These are phyloP conservation scores for Peribatodes rhomboidaria DNA, from an alignment of 2,888 invertebrate species.

Conservation along the genomic window DNA sequence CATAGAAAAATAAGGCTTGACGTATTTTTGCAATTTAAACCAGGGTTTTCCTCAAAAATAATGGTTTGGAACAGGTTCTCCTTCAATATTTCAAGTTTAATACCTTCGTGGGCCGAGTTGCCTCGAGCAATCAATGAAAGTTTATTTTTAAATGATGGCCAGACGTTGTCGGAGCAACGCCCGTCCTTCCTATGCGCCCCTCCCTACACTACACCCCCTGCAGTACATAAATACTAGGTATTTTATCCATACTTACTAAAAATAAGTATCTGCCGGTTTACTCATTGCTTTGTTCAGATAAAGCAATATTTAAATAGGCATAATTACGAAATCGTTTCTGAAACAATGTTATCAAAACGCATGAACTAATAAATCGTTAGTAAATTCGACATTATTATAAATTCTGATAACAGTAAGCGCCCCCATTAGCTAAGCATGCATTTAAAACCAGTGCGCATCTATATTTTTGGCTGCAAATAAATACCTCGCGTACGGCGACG, in stretches of 20 bases:
- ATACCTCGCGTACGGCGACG: constrained; percentile 52
- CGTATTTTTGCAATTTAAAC: constrained; percentile 10
- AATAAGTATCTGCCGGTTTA: background rate
- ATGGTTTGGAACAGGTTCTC: constrained; percentile 36
- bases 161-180: constrained; percentile 65
- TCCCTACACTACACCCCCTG: constrained; percentile 44
- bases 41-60: constrained; percentile 33
- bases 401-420: constrained; percentile 35
- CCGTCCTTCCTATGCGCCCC: constrained; percentile 73
- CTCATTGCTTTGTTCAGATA: constrained; percentile 13
- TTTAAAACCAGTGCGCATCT: constrained; percentile 17
- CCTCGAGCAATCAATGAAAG: constrained; percentile 55
- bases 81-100: constrained; percentile 39
- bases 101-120: constrained; percentile 42
- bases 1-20: constrained; percentile 21
- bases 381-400: constrained; percentile 40
- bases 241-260: constrained; percentile 29
- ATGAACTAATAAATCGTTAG: constrained; percentile 28
- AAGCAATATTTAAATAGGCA: constrained; percentile 4
- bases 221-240: constrained; percentile 15
- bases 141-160: constrained; percentile 55
- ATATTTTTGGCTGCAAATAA: constrained; percentile 45
- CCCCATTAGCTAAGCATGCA: constrained; percentile 19
- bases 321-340: background rate
- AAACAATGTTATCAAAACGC: constrained; percentile 23